phyloP scores from a whole-genome alignment of 2,797 vertebrate species.

The Ispidina lecontei region DNA sequence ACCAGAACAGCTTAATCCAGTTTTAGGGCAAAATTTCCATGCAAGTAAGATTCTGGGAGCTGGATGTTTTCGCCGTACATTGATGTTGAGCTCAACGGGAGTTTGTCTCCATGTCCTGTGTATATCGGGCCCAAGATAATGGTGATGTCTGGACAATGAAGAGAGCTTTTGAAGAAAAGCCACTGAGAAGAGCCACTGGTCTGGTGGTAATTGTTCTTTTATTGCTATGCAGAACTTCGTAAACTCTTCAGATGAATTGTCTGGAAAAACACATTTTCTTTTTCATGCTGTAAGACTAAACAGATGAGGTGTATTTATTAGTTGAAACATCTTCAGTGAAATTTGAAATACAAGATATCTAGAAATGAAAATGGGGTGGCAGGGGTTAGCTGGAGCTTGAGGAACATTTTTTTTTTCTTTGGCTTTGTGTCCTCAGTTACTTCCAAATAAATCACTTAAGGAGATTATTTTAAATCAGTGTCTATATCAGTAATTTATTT shows the following conservation, averaged over 20 bases:
- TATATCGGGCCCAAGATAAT: not conserved
- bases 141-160: not conserved
- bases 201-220: not conserved
- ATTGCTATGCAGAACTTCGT: not conserved
- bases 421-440: slow-evolving; percentile 67
- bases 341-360: slow-evolving; percentile 45
- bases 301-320: slow-evolving; percentile 71
- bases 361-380: not conserved
- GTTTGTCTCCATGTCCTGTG: not conserved
- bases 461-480: slow-evolving; percentile 70
- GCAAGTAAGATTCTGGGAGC: not conserved
- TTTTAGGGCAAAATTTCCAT: not conserved
- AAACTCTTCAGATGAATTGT: slow-evolving; percentile 77
- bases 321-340: slow-evolving; percentile 51
- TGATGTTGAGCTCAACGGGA: not conserved
- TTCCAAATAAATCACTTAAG: slow-evolving; percentile 64
- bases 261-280: slow-evolving; percentile 66
- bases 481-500: slow-evolving; percentile 57
- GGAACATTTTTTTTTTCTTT: slow-evolving; percentile 72
- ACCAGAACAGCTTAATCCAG: not conserved
- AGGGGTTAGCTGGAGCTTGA: not conserved
- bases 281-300: slow-evolving; percentile 60
- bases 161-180: not conserved
- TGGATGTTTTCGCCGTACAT: not conserved
- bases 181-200: not conserved